Conservation (phyloP, 2,113 vertebrate genomes). For the Toxotes jaculatrix region DNA sequence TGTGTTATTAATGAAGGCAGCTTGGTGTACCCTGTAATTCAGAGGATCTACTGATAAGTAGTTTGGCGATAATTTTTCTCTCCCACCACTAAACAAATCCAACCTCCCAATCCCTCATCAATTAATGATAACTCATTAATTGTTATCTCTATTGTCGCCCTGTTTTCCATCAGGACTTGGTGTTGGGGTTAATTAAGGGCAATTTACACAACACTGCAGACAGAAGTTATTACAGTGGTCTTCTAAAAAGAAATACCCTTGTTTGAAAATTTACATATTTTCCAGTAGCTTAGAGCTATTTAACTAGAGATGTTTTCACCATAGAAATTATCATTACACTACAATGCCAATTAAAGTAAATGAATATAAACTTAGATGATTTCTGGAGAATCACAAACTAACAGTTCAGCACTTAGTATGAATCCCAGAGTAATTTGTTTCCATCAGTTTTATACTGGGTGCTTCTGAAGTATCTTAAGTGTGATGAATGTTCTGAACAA, state of each 20-base stretch:
- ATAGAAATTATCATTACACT: too few relatives aligned
- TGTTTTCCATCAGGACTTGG: conserved; percentile 38
- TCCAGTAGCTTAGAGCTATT: background rate
- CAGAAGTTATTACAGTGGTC: conserved; percentile 8
- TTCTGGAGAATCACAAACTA: background rate
- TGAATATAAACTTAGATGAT: background rate
- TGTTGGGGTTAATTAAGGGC: conserved; percentile 48
- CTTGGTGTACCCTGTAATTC: conserved; percentile 2
- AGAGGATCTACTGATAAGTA: conserved; percentile 9
- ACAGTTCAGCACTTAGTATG: background rate
- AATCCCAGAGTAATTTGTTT: background rate
- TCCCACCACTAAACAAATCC: conserved; percentile 11
- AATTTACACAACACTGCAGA: conserved; percentile 6
- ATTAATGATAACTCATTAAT: conserved; percentile 26
- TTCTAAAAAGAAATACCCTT: background rate
- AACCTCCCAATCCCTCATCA: conserved; percentile 12
- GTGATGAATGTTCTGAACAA: too few relatives aligned
- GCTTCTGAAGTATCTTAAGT: too few relatives aligned
- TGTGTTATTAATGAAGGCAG: conserved; percentile 20
- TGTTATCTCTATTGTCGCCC: conserved; percentile 32
- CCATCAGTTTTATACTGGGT: background rate
- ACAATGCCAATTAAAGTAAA: background rate
- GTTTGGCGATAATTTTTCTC: conserved; percentile 22
- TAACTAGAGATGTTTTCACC: background rate
- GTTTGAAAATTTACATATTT: conserved; percentile 15